These are phyloP conservation scores for Furcifer pardalis DNA, from an alignment of 2,797 vertebrate genomes.

Conservation along the genomic window DNA sequence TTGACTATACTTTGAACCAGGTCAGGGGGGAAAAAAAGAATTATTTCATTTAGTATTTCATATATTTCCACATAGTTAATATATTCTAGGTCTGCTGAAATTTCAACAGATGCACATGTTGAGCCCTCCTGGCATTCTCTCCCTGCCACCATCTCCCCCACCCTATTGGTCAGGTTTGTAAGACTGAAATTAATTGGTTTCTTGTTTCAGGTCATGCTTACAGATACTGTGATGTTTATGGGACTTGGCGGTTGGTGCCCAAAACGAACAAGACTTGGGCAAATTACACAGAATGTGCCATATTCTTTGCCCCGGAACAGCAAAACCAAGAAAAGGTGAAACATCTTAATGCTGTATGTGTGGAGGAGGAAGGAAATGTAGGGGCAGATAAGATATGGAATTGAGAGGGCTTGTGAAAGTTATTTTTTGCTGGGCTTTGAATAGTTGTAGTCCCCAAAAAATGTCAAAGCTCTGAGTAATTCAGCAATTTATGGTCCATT, in stretches of 20 bases:
- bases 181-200: accelerated
- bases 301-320: conserved; percentile 80
- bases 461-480: background rate
- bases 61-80: background rate
- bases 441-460: no score
- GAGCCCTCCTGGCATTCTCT: background rate
- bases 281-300: conserved; percentile 89
- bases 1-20: no score
- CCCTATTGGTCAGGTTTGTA: background rate
- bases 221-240: conserved; percentile 81
- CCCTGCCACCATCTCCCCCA: no score
- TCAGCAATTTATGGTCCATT: no score
- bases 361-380: background rate
- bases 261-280: conserved; percentile 91
- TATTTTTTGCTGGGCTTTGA: background rate
- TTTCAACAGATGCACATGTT: background rate
- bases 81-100: background rate
- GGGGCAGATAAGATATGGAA: background rate
- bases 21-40: background rate
- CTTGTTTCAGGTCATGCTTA: conserved; percentile 82
- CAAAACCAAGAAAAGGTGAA: conserved; percentile 83
- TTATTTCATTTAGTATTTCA: background rate
- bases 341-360: accelerated
- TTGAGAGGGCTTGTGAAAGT: background rate
- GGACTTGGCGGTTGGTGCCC: conserved; percentile 84